A percentile compares a stretch with the other conserved stretches of the same genome.
These are phyloP conservation scores for Vidua chalybeata DNA, from an alignment of 2,113 vertebrate species.

Conservation along the genomic window DNA sequence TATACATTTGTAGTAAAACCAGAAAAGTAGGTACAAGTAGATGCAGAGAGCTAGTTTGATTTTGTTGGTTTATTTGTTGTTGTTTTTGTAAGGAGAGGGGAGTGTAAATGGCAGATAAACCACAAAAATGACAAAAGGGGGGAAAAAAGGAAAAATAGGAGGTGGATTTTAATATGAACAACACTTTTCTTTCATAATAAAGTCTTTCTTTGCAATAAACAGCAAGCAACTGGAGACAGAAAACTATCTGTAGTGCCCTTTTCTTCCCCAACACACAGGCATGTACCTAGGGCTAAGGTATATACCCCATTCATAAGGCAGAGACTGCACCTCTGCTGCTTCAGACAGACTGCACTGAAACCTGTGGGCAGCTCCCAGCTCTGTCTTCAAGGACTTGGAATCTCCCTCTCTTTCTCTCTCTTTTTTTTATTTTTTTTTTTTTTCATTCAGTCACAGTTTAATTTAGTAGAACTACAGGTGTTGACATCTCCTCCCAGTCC, in stretches of 20 bases:
- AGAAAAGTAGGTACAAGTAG: not conserved
- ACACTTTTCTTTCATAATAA: not conserved
- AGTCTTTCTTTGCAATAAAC: not conserved
- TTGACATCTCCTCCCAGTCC: not conserved
- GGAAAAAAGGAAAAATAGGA: not conserved
- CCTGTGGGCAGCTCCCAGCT: not conserved
- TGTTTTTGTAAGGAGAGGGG: not conserved
- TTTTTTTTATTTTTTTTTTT: too few relatives aligned
- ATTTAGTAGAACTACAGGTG: not conserved
- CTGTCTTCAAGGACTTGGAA: accelerated
- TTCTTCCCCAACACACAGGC: not conserved
- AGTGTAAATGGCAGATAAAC: not conserved
- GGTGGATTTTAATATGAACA: not conserved
- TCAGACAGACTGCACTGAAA: not conserved
- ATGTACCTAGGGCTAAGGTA: not conserved
- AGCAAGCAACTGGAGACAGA: not conserved
- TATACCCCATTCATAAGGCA: accelerated
- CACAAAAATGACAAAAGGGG: accelerated
- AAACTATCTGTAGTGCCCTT: not conserved
- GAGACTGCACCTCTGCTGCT: not conserved
- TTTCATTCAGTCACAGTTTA: not conserved
- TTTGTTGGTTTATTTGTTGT: not conserved
- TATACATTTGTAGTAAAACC: not conserved
- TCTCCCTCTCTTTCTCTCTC: accelerated
- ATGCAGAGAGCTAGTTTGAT: not conserved